Evolutionary conservation across 2,888 invertebrate genomes (phyloP), one percentile per base, ranked within the genome.

Genomic region (Electrophaes corylata): DNA sequence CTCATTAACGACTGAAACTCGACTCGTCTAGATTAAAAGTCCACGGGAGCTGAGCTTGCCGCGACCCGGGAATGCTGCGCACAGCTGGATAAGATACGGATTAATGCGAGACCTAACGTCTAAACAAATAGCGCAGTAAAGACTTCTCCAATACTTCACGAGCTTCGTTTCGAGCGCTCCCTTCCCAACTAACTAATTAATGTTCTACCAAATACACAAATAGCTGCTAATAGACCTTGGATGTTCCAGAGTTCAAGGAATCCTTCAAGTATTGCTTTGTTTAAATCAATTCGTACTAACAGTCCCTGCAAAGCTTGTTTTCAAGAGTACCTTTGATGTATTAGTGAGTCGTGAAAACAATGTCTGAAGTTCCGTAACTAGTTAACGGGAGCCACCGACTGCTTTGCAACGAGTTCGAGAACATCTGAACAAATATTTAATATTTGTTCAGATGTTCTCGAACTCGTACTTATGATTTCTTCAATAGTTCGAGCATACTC

Each of bases 21-120:
- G 75, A 84, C 84, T 87, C 83, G 84, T 82, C 85, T 87, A 84
- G 86, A 88, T 88, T 89, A 88, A 89, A 89, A 89, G 84, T 84
- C 79, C 76, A 75, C 79, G 83, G 77, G 79, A 82, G 80, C 73
- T 8, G 18, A 39, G 39, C 39, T 18, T 77, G 23, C 16, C 40
- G 31, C 39, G 46, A 41, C 73, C 68, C 70, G 67, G 69, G 71
- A 53, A n/a, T 37, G 51, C 70, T 67, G 65, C 66, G 70, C 70
- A 67, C 53, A 66, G 64, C 65, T 71, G 70, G 72, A 76, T 76
- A 74, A 76, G 72, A 75, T 70, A 65, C 67, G 72, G 73, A 77
- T 79, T 77, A 78, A 78, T 74, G 77, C 69, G 66, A 71, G 65
- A 70, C 57, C 62, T 33, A 29, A 46, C 50, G 66, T 67, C 71